Conservation (phyloP, 1,140 invertebrate genomes). For the Calliopsis andreniformis region DNA sequence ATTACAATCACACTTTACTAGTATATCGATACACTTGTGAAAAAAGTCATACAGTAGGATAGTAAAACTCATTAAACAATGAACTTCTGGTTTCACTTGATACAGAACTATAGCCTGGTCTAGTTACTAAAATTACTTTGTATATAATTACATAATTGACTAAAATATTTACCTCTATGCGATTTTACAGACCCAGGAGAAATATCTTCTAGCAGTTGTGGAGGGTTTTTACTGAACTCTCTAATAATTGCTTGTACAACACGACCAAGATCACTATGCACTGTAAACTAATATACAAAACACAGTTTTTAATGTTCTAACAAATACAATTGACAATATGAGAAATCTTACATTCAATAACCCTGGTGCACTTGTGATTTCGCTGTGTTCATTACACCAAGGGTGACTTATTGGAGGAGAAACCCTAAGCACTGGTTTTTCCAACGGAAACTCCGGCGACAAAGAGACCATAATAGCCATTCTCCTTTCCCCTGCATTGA, state of each 20-base stretch:
- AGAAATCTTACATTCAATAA: constrained; percentile 84
- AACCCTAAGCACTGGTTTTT: constrained; percentile 87
- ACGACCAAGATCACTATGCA: constrained; percentile 89
- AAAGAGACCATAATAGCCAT: constrained; percentile 85
- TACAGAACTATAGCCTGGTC: too few species aligned
- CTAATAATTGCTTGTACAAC: constrained; percentile 90
- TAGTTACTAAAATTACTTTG: background rate
- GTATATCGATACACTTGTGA: too few species aligned
- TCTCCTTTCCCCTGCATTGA: constrained; percentile 83
- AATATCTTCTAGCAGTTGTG: constrained; percentile 79
- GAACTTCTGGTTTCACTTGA: too few species aligned
- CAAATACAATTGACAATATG: constrained; percentile 3
- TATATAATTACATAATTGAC: too few species aligned
- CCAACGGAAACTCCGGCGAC: constrained; percentile 87
- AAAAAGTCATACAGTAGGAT: too few species aligned
- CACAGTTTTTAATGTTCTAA: background rate
- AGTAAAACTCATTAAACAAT: too few species aligned
- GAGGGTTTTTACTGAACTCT: constrained; percentile 87
- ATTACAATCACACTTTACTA: too few species aligned
- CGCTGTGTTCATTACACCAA: constrained; percentile 86
- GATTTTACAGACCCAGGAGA: constrained; percentile 73
- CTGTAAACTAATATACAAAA: constrained; percentile 83
- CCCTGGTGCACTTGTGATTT: constrained; percentile 87
- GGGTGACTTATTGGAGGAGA: constrained; percentile 85
- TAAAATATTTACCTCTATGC: constrained; percentile 75